phyloP scores from a whole-genome alignment of 2,797 vertebrate genomes.

The Poliocrania exsul region DNA sequence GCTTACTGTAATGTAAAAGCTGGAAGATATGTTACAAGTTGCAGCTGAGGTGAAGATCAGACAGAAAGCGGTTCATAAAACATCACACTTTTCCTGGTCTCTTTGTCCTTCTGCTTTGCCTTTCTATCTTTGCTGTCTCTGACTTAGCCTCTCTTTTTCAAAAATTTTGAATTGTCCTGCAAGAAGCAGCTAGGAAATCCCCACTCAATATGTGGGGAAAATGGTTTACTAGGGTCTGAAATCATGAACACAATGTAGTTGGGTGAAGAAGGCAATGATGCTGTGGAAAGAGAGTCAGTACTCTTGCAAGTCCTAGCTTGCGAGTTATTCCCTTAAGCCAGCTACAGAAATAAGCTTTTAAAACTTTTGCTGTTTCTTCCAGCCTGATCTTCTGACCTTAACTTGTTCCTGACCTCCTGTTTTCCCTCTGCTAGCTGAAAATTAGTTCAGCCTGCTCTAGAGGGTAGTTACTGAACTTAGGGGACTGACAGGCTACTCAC shows the following conservation, averaged over 20 bases:
- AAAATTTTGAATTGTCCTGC: not conserved
- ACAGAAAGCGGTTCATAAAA: not conserved
- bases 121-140: not conserved
- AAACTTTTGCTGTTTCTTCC: not conserved
- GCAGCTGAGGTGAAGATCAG: not conserved
- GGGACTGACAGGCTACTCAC: not conserved
- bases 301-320: not conserved
- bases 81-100: not conserved
- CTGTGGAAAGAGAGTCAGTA: not conserved
- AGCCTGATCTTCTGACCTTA: not conserved
- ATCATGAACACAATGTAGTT: accelerated
- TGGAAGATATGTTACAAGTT: not conserved
- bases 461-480: not conserved
- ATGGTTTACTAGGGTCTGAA: not conserved
- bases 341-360: not conserved
- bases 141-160: not conserved
- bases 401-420: not conserved
- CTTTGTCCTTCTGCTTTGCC: not conserved
- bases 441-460: not conserved
- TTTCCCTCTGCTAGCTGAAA: not conserved
- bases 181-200: not conserved
- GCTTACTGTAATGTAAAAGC: not conserved
- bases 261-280: not conserved
- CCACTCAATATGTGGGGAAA: not conserved
- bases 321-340: not conserved